phyloP scores from a whole-genome alignment of 2,797 vertebrate species.

The Alauda arvensis region DNA sequence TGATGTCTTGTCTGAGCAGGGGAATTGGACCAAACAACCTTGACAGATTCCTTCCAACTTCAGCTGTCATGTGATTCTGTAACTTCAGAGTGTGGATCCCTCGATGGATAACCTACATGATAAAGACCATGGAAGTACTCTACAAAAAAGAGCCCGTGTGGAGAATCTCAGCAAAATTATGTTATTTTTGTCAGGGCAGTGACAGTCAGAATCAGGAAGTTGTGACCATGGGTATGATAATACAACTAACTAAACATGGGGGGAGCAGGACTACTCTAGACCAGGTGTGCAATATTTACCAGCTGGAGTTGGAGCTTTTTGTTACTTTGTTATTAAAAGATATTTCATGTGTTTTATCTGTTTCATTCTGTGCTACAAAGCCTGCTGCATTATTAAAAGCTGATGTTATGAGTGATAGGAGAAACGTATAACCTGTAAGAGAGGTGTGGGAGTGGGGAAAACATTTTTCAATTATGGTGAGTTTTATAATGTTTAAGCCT shows the following conservation, averaged over 20 bases:
- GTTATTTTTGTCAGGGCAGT: neutral
- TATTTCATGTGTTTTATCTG: neutral
- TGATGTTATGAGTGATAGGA: neutral
- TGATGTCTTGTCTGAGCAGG: neutral
- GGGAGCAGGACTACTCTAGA: neutral
- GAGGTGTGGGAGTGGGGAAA: fast-evolving
- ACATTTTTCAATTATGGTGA: neutral
- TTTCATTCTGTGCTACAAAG: neutral
- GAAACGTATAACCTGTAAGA: neutral
- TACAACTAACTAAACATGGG: neutral
- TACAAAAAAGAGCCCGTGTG: neutral
- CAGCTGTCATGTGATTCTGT: neutral
- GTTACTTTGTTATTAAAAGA: neutral
- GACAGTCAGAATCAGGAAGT: neutral
- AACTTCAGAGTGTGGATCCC: neutral
- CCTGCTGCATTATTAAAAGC: neutral
- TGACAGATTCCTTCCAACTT: neutral
- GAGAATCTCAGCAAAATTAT: neutral
- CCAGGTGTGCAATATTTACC: neutral
- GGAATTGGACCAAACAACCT: fast-evolving
- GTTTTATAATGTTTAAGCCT: neutral
- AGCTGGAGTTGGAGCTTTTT: neutral
- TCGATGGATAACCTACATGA: fast-evolving
- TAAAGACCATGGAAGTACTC: neutral
- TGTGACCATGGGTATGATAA: neutral